A percentile compares a stretch with the other conserved stretches of the same genome.
Evolutionary conservation across 2,797 vertebrate species (phyloP).

Genomic region (Xiphophorus birchmanni): DNA sequence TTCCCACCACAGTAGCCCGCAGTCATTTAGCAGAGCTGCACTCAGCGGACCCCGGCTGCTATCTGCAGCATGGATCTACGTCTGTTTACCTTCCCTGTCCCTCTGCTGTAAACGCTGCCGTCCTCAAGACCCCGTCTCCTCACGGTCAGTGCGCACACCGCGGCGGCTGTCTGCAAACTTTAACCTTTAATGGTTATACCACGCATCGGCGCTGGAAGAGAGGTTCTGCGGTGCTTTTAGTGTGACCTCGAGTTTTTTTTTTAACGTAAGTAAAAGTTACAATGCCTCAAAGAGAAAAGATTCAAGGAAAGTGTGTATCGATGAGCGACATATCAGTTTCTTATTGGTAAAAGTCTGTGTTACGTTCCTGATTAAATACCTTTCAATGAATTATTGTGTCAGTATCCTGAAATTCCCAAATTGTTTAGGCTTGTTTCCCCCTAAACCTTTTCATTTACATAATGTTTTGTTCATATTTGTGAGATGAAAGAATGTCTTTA

Average conservation of each 20-base stretch:
- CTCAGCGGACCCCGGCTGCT: constrained; percentile 30
- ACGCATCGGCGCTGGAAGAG: not conserved
- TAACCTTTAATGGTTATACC: constrained; percentile 1
- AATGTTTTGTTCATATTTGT: not conserved
- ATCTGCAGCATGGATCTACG: constrained; percentile 55
- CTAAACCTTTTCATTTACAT: not conserved
- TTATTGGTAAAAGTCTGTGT: not conserved
- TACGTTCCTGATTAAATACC: not conserved
- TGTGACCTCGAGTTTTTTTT: not conserved
- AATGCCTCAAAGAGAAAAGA: not conserved
- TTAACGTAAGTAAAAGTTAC: constrained; percentile 33
- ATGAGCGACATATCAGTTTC: not conserved
- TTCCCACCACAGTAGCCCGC: constrained; percentile 49
- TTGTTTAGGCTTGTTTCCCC: not conserved
- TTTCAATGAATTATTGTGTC: not conserved
- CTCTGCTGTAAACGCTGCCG: constrained; percentile 12
- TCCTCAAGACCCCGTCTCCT: constrained; percentile 3
- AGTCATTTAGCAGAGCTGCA: constrained; percentile 38
- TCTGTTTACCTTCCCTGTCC: constrained; percentile 35
- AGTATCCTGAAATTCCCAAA: not conserved
- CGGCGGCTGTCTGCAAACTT: constrained; percentile 15
- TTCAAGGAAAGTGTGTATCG: not conserved
- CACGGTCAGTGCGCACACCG: not conserved
- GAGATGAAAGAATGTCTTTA: not conserved
- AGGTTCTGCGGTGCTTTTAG: constrained; percentile 8